These are phyloP conservation scores for Athripsodes cinereus DNA, from an alignment of 2,888 invertebrate genomes.

Conservation along the genomic window DNA sequence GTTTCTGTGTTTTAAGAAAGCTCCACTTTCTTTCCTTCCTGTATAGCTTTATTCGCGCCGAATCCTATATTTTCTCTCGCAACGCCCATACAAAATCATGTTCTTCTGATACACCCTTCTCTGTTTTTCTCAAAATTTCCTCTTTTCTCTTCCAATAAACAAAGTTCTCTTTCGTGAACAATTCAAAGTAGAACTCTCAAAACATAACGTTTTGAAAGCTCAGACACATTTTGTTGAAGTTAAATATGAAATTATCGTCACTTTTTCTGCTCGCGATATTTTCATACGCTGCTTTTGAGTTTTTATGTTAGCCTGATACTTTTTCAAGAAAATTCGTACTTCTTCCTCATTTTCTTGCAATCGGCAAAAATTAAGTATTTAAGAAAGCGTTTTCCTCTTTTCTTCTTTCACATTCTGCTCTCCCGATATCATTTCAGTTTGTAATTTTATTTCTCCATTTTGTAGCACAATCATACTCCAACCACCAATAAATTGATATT, in stretches of 20 bases:
- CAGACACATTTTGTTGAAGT: background rate
- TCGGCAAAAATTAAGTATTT: too few relatives aligned
- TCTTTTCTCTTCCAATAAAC: background rate
- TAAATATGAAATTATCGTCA: background rate
- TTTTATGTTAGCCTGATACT: conserved; percentile 4
- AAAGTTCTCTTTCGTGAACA: background rate
- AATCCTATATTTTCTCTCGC: background rate
- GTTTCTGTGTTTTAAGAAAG: conserved; percentile 7
- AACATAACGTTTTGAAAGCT: too few relatives aligned
- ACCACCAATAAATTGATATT: too few relatives aligned
- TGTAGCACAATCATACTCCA: background rate
- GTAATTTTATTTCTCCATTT: background rate
- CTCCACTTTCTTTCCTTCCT: conserved; percentile 8
- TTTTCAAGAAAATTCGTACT: conserved; percentile 1
- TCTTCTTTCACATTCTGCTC: background rate
- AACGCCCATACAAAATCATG: background rate
- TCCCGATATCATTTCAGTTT: background rate
- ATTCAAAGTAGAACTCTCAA: too few relatives aligned
- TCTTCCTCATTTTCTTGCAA: conserved; percentile 5
- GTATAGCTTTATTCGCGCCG: too few relatives aligned
- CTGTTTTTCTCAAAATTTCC: conserved; percentile 3
- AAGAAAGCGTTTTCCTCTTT: too few relatives aligned
- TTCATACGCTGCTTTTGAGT: too few relatives aligned
- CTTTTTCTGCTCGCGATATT: too few relatives aligned
- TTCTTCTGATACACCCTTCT: conserved; percentile 1